phyloP scores from a whole-genome alignment of 2,113 vertebrate species.

The Reinhardtius hippoglossoides region DNA sequence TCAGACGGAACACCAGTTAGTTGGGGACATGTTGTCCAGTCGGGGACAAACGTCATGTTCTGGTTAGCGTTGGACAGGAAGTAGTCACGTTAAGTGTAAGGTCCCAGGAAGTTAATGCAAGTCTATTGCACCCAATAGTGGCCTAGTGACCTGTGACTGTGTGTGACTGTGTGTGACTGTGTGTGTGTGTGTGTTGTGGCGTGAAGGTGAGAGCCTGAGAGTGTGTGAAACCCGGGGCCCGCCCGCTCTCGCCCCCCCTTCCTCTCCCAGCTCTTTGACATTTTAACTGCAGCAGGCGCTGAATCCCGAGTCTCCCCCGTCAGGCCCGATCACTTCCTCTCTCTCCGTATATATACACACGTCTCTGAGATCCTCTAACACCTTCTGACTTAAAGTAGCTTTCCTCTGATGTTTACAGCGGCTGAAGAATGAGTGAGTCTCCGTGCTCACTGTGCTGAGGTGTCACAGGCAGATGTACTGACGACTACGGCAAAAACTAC shows the following conservation, averaged over 20 bases:
- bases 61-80: not conserved
- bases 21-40: too few species aligned
- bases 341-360: not conserved
- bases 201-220: conserved; percentile 36
- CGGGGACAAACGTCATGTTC: too few species aligned
- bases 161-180: not conserved
- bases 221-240: conserved; percentile 10
- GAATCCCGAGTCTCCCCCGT: conserved; percentile 30
- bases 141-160: not conserved
- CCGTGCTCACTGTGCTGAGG: not conserved
- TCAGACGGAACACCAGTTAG: too few species aligned
- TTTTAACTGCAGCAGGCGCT: conserved; percentile 57
- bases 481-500: conserved; percentile 13
- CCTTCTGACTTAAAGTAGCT: conserved; percentile 25
- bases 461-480: conserved; percentile 33
- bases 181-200: not conserved
- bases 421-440: not conserved
- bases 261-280: conserved; percentile 56
- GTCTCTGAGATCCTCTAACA: conserved; percentile 37
- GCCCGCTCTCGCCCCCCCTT: not conserved
- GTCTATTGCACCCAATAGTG: not conserved
- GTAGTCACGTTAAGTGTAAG: not conserved
- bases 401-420: conserved; percentile 24
- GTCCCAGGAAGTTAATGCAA: not conserved
- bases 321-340: conserved; percentile 18